Base-by-base conservation (phyloP, 2,888 invertebrate genomes). In the Agelastica alni region DNA sequence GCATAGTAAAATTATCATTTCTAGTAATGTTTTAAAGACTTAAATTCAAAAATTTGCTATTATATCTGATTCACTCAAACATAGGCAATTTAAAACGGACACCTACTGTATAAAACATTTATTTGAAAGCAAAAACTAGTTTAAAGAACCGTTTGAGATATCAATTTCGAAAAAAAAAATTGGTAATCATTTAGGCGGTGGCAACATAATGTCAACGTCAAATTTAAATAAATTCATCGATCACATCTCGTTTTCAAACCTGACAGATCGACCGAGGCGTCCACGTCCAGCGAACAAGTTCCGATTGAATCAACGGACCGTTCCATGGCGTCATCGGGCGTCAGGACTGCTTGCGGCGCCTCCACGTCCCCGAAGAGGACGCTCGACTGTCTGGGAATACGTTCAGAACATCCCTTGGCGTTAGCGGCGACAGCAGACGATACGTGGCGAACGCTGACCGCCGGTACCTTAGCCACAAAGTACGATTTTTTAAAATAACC, bases 231-330 rank as follows among this genome's bases (percentile, higher is more conserved):
- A 57, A 53, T 47, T 37, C 44, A 44, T 20, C 36, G 56, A 26
- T 45, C 51, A 48, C 28, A 54, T 30, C 32, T 53, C 41, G n/a
- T 28, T 39, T 52, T 53, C 62, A 80, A 86, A 87, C 87, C 87
- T 87, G 87, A 85, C 70, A 86, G 82, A 70, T 87, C 87, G 57
- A 85, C 85, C 71, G 86, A 78, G 71, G 86, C 87, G 72, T 92
- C 91, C 76, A 89, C 89, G 77, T 92, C 91, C 71, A 92, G 80
- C 65, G 91, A 91, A 79, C 91, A 92, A 79, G 88, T 88, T 69
- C 91, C 91, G 70, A 91, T 91, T 51, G 91, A 91, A 77, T 92
- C 92, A 78, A 88, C 83, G 17, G 88, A 88, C 66, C 85, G 84
- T 79, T 88, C 88, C 88, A 88, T 88, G 26, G 53, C 52, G 44